Evolutionary conservation across 2,113 vertebrate species (phyloP), one percentile per base, ranked within the genome.

Genomic region (zebrafish (Danio rerio)): DNA sequence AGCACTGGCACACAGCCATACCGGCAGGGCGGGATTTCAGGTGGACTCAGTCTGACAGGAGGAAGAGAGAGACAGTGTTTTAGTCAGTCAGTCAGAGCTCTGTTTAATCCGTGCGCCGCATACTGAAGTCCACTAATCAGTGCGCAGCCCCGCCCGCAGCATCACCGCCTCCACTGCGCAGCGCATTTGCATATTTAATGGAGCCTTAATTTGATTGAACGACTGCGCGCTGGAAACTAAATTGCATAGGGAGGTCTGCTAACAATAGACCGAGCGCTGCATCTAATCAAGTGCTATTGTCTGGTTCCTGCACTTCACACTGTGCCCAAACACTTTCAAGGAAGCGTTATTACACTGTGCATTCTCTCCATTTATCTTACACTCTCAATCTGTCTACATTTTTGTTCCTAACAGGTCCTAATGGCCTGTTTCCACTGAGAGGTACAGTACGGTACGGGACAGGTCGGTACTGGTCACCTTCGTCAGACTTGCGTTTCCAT

Each of bases 161-260:
- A 89, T 90, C 91, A 88, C 85, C 88, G 91, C 92, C 94, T 52
- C 49, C 96, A 95, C 95, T 91, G 92, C 95, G 91, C 95, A 93
- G 92, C 92, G 95, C 95, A 96, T 97, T 96, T 97, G 95, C 94
- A 96, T 95, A 87, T 97, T 96, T 98, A 96, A 97, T 96, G 96
- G 95, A 93, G 95, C 95, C 94, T 95, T 96, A 96, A 95, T 96
- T 94, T 96, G 88, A 95, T 95, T 94, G 95, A 94, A 93, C 92
- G 91, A 81, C 82, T 80, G 82, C 85, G 78, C n/a, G 73, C 80
- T 76, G 83, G 62, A 83, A 69, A 81, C 81, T 62, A 87, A 83
- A 87, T 85, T 85, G 86, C 86, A 78, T 66, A 74, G 86, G 78
- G 82, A 83, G 81, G 74, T 85, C 63, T 81, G 55, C 81, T 68